phyloP scores from a whole-genome alignment of 1,140 invertebrate genomes.

The Amyelois transitella region DNA sequence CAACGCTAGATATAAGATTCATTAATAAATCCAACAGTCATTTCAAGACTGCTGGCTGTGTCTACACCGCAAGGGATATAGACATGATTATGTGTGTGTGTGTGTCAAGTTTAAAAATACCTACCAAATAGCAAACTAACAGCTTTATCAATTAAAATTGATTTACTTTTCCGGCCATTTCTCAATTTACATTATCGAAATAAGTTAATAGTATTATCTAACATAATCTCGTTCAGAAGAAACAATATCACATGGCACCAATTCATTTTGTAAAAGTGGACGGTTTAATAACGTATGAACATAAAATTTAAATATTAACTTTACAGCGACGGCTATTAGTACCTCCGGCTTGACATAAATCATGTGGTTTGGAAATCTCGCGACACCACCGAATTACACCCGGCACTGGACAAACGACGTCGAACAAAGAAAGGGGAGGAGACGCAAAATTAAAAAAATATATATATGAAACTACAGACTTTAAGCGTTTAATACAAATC shows the following conservation, averaged over 20 bases:
- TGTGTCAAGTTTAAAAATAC: too few relatives aligned
- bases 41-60: too few relatives aligned
- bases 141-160: too few relatives aligned
- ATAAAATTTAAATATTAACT: not conserved
- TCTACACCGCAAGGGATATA: too few relatives aligned
- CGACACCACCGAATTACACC: conserved; percentile 30
- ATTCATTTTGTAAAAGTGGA: not conserved
- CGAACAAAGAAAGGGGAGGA: conserved; percentile 10
- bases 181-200: too few relatives aligned
- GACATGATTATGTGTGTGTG: too few relatives aligned
- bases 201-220: not conserved
- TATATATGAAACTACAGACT: too few relatives aligned
- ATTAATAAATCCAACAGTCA: too few relatives aligned
- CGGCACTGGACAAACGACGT: not conserved
- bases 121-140: too few relatives aligned
- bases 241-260: not conserved
- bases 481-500: too few relatives aligned
- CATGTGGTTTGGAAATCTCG: conserved; percentile 20
- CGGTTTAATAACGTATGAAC: not conserved
- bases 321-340: not conserved
- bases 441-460: not conserved
- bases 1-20: too few relatives aligned
- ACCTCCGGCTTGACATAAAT: conserved; percentile 7
- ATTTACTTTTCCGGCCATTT: too few relatives aligned
- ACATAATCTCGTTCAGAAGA: not conserved